Base-by-base conservation (phyloP, 2,113 vertebrate genomes). In the Zosterops pallidus region DNA sequence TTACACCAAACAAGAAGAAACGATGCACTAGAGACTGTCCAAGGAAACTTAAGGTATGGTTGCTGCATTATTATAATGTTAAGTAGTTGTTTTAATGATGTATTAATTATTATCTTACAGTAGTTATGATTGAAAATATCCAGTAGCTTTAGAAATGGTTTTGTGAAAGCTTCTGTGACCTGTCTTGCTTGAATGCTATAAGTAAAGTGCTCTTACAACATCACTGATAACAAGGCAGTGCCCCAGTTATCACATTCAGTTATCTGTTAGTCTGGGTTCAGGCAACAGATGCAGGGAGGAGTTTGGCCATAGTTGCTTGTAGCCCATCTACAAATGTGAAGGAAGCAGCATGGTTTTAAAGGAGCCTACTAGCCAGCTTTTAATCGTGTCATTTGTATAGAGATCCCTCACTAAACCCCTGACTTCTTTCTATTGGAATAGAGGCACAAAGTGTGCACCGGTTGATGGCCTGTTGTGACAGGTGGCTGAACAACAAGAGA, bases 1-100 rank as follows among this genome's bases (percentile, higher is more conserved):
- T 99, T 42, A 99, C 99, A 0, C 99, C 99, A 62, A 98, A 95
- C 94, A 99, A 99, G 97, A 99, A 83, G 95, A 98, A 98, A 91
- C 98, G 90, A 20, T 97, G 80, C 8, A 12, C 55, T 62, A 98
- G 97, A 53, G 98, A 98, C 3, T 96, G 95, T 24, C 99, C 99
- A 2, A 98, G 99, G 70, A 99, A 97, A 95, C 97, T 98, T 75
- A 99, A 99, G 98, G 99, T 99, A 95, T 60, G 14, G 3, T 29
- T 79, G 41, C 26, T 82, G 64, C 22, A n/a, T 13, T 42, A 50
- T 72, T 37, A 50, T 25, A 68, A 39, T 28, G 12, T 15, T 57
- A 33, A 57, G 22, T 25, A 24, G 24, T 56, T 31, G 8, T 72
- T 39, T 64, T 64, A 29, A 46, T 56, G 26, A 42, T 49, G 12